Conservation (phyloP, 2,113 vertebrate species). For the Psittacula cyanocephala region DNA sequence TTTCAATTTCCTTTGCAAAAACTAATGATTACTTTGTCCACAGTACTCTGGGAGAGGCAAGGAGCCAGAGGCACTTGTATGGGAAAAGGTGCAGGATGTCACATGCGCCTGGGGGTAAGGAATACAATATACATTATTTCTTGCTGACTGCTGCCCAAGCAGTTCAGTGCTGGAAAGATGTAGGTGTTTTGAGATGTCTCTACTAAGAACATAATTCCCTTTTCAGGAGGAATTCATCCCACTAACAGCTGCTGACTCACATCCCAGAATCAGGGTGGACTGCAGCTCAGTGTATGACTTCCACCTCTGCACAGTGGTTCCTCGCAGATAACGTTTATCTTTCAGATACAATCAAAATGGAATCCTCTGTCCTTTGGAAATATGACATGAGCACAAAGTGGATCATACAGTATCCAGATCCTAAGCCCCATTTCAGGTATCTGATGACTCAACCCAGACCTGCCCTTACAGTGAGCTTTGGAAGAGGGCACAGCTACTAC, state of each 20-base stretch:
- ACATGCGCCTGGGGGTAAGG: not conserved
- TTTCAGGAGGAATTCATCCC: not conserved
- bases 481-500: not conserved
- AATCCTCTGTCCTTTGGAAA: not conserved
- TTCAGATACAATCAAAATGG: not conserved
- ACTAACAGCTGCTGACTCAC: not conserved
- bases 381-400: not conserved
- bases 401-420: not conserved
- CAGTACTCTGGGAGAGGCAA: not conserved
- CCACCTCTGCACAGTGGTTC: not conserved
- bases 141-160: not conserved
- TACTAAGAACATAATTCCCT: not conserved
- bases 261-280: rapidly evolving
- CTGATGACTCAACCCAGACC: not conserved
- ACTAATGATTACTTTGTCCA: conserved; percentile 19
- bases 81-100: not conserved
- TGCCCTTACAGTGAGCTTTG: not conserved
- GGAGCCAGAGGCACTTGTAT: not conserved
- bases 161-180: not conserved
- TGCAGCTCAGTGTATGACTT: not conserved
- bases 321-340: not conserved
- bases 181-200: not conserved
- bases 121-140: not conserved
- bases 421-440: not conserved
- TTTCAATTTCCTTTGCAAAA: conserved; percentile 12